These are phyloP conservation scores for Triplophysa dalaica DNA, from an alignment of 2,113 vertebrate species.

Conservation along the genomic window DNA sequence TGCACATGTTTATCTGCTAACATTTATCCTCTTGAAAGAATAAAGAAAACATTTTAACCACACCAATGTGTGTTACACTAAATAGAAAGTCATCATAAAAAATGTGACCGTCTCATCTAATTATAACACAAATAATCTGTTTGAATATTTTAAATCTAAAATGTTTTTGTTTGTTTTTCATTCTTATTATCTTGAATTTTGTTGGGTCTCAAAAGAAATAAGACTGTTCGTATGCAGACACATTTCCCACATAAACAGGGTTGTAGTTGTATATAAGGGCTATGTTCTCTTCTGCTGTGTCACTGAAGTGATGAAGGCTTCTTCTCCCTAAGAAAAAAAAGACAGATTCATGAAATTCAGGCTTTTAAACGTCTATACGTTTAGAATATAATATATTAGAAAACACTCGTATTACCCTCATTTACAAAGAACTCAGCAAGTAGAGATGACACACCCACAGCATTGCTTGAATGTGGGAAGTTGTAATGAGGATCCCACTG, in stretches of 20 bases:
- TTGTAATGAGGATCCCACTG: slow-evolving; percentile 68
- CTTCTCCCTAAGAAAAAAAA: slow-evolving; percentile 69
- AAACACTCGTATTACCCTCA: slow-evolving; percentile 69
- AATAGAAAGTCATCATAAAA: too few relatives aligned
- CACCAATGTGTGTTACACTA: too few relatives aligned
- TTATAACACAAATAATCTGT: background rate
- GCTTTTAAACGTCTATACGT: too few relatives aligned
- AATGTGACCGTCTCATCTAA: too few relatives aligned
- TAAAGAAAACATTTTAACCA: too few relatives aligned
- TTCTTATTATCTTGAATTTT: background rate
- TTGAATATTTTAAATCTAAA: background rate
- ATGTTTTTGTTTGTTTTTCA: background rate
- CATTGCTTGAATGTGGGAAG: slow-evolving; percentile 74
- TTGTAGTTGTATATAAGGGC: slow-evolving; percentile 75
- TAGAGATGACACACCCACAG: slow-evolving; percentile 68
- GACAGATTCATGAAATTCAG: slow-evolving; percentile 1
- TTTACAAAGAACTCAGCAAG: slow-evolving; percentile 75
- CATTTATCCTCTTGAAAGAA: too few relatives aligned
- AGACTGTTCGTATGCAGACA: slow-evolving; percentile 27
- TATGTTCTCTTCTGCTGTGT: slow-evolving; percentile 63
- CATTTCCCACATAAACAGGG: slow-evolving; percentile 65
- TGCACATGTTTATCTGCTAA: too few relatives aligned
- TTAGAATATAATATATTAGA: background rate
- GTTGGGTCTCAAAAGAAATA: slow-evolving; percentile 47
- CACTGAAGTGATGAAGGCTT: slow-evolving; percentile 71